A percentile compares a stretch with the other conserved stretches of the same genome.
Conservation (phyloP, 2,797 vertebrate genomes). For the Hippocampus kuda region DNA sequence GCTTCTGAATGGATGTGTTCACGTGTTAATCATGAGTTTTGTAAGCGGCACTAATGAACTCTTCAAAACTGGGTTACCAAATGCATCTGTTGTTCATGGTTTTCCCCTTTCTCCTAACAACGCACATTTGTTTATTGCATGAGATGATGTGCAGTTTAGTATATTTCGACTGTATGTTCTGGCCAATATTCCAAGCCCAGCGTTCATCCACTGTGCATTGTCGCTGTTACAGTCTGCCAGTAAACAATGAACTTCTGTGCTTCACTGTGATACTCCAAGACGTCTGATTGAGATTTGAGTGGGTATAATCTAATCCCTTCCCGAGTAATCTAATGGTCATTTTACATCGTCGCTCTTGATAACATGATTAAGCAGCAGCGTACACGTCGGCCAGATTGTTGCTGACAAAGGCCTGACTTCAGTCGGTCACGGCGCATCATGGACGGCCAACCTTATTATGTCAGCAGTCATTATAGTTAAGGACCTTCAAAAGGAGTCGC, state of each 20-base stretch:
- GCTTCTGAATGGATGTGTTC: neutral
- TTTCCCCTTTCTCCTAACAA: neutral
- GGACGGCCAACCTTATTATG: conserved; percentile 59
- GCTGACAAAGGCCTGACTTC: conserved; percentile 44
- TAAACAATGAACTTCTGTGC: conserved; percentile 20
- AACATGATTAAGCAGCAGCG: conserved; percentile 44
- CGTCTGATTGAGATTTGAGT: conserved; percentile 42
- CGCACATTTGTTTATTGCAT: neutral
- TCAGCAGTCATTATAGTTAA: conserved; percentile 53
- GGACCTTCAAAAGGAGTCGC: conserved; percentile 35
- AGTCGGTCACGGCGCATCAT: conserved; percentile 30
- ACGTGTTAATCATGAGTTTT: neutral
- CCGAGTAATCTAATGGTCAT: conserved; percentile 48
- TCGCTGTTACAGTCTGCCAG: neutral
- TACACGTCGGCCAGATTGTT: conserved; percentile 33
- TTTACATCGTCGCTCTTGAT: conserved; percentile 29
- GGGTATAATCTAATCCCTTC: conserved; percentile 42
- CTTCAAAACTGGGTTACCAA: neutral
- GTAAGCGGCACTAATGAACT: neutral
- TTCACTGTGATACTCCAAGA: conserved; percentile 30
- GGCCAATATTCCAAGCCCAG: neutral
- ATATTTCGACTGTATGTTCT: neutral
- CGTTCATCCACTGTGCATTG: neutral
- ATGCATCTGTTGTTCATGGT: neutral
- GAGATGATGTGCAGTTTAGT: neutral